phyloP scores from a whole-genome alignment of 2,113 vertebrate species.

The Pyrgilauda ruficollis region DNA sequence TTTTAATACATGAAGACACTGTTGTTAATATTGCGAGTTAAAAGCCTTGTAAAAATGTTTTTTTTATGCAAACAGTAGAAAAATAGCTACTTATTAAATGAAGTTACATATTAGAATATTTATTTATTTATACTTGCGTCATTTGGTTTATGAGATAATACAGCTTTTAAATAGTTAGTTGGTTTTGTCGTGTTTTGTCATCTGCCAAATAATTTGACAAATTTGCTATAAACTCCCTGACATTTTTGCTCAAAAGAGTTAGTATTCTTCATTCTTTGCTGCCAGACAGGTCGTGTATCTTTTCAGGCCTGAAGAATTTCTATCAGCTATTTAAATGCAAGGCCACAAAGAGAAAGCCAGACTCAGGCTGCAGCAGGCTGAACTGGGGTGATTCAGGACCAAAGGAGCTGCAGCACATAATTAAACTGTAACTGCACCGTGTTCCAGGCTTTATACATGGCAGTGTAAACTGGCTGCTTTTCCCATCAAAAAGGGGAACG shows the following conservation, averaged over 20 bases:
- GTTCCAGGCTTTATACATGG: background rate
- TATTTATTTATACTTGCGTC: background rate
- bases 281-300: constrained; percentile 56
- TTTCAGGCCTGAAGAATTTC: constrained; percentile 56
- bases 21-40: background rate
- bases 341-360: constrained; percentile 44
- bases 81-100: background rate
- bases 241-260: constrained; percentile 38
- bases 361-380: constrained; percentile 13
- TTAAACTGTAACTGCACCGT: background rate
- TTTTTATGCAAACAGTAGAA: background rate
- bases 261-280: constrained; percentile 43
- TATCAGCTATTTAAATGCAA: constrained; percentile 57
- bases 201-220: background rate
- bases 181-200: background rate
- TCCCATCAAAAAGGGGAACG: rapidly evolving
- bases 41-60: background rate
- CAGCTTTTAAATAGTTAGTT: background rate
- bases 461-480: background rate
- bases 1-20: background rate
- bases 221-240: constrained; percentile 23
- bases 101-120: background rate
- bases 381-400: background rate
- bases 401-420: constrained; percentile 8
- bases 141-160: background rate